Conservation (phyloP, 2,113 vertebrate species). For the Campylomormyrus tamandua region DNA sequence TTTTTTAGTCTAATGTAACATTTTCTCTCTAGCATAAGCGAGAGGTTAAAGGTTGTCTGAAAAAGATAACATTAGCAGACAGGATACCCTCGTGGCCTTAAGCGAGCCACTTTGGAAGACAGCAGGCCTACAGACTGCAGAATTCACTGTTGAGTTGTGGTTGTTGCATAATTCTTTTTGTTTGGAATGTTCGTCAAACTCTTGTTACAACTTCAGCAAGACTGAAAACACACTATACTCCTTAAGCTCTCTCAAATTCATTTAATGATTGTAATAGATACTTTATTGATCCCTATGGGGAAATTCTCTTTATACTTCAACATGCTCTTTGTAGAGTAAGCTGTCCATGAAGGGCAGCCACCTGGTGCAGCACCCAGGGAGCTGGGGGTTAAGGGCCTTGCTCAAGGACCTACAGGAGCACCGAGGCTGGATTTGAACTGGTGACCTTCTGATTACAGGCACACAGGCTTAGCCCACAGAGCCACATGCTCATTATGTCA, state of each 20-base stretch:
- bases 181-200: neutral
- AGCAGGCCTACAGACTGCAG: neutral
- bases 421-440: too few species aligned
- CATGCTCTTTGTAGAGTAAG: too few species aligned
- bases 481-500: too few species aligned
- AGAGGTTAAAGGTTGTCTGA: neutral
- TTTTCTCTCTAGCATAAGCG: neutral
- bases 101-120: neutral
- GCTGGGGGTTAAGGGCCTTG: too few species aligned
- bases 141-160: neutral
- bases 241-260: neutral
- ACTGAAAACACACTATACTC: neutral
- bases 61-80: neutral
- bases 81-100: neutral
- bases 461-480: too few species aligned
- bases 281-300: too few species aligned
- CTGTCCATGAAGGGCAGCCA: too few species aligned
- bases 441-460: too few species aligned
- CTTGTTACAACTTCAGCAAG: neutral
- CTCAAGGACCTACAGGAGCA: too few species aligned
- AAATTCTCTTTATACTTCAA: too few species aligned
- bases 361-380: too few species aligned
- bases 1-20: neutral
- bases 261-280: neutral
- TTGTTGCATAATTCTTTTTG: neutral